These are phyloP conservation scores for Metalampra italica DNA, from an alignment of 2,888 invertebrate species.

Conservation along the genomic window DNA sequence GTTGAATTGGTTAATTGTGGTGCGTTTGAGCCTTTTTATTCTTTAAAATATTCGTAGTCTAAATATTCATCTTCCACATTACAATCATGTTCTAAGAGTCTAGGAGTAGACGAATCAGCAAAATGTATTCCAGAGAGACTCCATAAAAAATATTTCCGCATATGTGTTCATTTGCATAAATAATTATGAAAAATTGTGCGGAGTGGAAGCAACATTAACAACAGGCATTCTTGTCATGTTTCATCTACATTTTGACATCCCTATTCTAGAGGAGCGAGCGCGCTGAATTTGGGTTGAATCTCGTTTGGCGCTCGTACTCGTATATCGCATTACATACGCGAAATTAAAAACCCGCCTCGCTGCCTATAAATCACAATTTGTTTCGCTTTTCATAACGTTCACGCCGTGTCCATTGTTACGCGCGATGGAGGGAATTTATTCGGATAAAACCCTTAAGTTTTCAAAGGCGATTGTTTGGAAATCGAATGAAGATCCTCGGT, in stretches of 20 bases:
- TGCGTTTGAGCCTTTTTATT: too few relatives aligned
- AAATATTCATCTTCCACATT: too few relatives aligned
- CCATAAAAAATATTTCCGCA: too few relatives aligned
- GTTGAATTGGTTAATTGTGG: too few relatives aligned
- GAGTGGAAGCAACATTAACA: too few relatives aligned
- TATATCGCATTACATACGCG: slow-evolving; percentile 32
- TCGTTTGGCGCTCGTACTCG: slow-evolving; percentile 18
- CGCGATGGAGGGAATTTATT: not conserved
- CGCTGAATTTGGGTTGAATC: slow-evolving; percentile 25
- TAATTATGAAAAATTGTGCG: too few relatives aligned
- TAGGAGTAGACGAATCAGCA: too few relatives aligned
- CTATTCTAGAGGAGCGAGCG: slow-evolving; percentile 6
- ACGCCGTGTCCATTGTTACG: not conserved
- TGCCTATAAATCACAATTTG: slow-evolving; percentile 31
- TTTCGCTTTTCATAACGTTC: slow-evolving; percentile 24
- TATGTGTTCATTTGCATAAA: too few relatives aligned
- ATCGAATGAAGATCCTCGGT: not conserved
- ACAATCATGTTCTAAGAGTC: too few relatives aligned
- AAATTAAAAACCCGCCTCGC: slow-evolving; percentile 36
- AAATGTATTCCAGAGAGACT: too few relatives aligned
- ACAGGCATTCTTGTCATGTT: too few relatives aligned
- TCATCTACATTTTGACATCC: not conserved
- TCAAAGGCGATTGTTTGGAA: not conserved
- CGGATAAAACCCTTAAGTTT: not conserved
- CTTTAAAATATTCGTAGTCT: too few relatives aligned